Evolutionary conservation across 1,140 invertebrate genomes (phyloP), one percentile per base, ranked within the genome.

Genomic region (Pararge aegeria): DNA sequence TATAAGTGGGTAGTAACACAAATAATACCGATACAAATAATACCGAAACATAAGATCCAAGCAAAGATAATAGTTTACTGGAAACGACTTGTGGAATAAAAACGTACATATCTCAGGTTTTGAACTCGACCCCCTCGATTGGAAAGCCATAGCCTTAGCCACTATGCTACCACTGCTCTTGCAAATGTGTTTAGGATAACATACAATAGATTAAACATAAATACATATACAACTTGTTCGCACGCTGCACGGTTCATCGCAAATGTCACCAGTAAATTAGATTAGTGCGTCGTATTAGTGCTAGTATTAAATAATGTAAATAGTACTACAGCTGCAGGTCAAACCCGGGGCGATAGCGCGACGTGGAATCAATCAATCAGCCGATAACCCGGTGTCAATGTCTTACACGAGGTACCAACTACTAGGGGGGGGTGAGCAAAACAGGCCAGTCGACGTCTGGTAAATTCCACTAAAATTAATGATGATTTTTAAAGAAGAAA

Each of bases 341-440:
- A 37, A 12, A 10, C 13, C 2, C n/a, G n/a, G n/a, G 10, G 15
- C 38, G 38, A 18, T 18, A 18, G 10, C 38, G 38, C 38, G 18
- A 15, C 38, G 38, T 12, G 18, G 38, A 10, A 18, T 42, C 38
- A 16, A 18, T 42, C 38, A 15, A 42, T 42, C 38, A 42, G 0
- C 38, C 18, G 38, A 42, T 42, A 42, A 42, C 38, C 38, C 38
- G 38, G 38, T 18, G 38, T 18, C 38, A 42, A 18, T 42, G 38
- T 42, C 38, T 42, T 42, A 42, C 38, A 42, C 38, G 38, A 42
- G 38, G 1, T 42, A 7, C 15, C 5, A n/a, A 15, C 10, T n/a
- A n/a, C n/a, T 24, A 37, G 12, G 13, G 1, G 5, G 18, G 38
- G 38, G 38, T 18, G 18, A 5, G 38, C 38, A 42, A 42, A 42